These are phyloP conservation scores for Caenorhabditis zanzibari DNA, from an alignment of 2,888 invertebrate species.

Conservation along the genomic window DNA sequence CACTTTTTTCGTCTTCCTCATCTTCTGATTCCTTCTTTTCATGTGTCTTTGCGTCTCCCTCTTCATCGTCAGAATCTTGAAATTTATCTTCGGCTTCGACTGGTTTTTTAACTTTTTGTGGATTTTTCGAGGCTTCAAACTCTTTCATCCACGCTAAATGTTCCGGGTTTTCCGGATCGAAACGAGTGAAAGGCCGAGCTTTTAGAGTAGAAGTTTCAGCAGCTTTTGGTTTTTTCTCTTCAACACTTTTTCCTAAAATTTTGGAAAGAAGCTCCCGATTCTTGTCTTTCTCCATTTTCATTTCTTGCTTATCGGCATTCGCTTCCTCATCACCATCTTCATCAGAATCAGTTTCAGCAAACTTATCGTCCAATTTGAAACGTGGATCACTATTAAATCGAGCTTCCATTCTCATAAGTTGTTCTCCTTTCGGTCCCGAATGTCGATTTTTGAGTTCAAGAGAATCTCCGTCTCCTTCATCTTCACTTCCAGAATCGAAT, in stretches of 20 bases:
- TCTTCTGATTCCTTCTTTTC: constrained; percentile 25
- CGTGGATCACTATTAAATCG: constrained; percentile 72
- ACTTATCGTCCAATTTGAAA: constrained; percentile 73
- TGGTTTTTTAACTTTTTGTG: constrained; percentile 34
- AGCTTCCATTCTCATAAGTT: constrained; percentile 71
- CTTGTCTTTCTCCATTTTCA: constrained; percentile 70
- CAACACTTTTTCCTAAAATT: constrained; percentile 73
- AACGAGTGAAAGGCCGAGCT: constrained; percentile 70
- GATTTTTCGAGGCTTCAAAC: constrained; percentile 57
- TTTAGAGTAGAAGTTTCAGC: constrained; percentile 39
- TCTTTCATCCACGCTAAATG: constrained; percentile 77
- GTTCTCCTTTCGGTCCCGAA: constrained; percentile 66
- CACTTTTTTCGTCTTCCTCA: constrained; percentile 30
- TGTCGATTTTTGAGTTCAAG: constrained; percentile 56
- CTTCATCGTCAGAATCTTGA: constrained; percentile 24
- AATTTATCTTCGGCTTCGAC: constrained; percentile 1
- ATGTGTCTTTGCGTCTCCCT: constrained; percentile 30
- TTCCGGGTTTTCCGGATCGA: constrained; percentile 78
- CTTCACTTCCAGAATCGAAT: constrained; percentile 58
- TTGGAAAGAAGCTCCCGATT: constrained; percentile 73
- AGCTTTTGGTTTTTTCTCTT: constrained; percentile 67
- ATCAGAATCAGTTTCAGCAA: constrained; percentile 64
- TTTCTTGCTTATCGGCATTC: constrained; percentile 60
- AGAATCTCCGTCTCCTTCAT: constrained; percentile 48
- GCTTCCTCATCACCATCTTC: constrained; percentile 26